phyloP scores from a whole-genome alignment of 23 tunicate genomes.

The Styela clava region DNA sequence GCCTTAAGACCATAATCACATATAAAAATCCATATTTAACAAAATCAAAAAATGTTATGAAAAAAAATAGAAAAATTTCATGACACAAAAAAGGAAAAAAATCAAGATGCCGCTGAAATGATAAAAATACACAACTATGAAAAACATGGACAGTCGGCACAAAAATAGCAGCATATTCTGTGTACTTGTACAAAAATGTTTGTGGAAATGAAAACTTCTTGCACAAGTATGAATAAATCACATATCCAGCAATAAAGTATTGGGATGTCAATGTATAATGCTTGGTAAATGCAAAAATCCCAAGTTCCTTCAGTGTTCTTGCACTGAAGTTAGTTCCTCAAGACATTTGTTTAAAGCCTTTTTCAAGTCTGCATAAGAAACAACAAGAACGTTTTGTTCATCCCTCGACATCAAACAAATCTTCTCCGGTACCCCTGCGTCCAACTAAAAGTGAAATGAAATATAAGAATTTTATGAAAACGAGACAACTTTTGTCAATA shows the following conservation, averaged over 20 bases:
- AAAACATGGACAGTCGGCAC: not conserved
- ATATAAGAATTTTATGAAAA: not conserved
- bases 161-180: not conserved
- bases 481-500: not conserved
- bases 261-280: not conserved
- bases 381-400: constrained; percentile 92
- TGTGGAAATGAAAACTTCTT: not conserved
- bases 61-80: not conserved
- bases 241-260: not conserved
- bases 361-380: constrained; percentile 88
- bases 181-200: not conserved
- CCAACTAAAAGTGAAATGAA: constrained; percentile 47
- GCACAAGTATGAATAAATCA: not conserved
- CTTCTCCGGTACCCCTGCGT: constrained; percentile 90
- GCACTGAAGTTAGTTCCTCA: constrained; percentile 41
- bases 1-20: not conserved
- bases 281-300: not conserved
- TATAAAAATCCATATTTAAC: not conserved
- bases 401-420: constrained; percentile 91
- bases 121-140: not conserved
- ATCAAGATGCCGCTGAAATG: not conserved
- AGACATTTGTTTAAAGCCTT: constrained; percentile 82
- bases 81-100: not conserved
- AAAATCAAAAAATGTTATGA: not conserved
- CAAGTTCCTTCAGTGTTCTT: not conserved